phyloP scores from a whole-genome alignment of 2,888 invertebrate species.

The Nomada goodeniana region DNA sequence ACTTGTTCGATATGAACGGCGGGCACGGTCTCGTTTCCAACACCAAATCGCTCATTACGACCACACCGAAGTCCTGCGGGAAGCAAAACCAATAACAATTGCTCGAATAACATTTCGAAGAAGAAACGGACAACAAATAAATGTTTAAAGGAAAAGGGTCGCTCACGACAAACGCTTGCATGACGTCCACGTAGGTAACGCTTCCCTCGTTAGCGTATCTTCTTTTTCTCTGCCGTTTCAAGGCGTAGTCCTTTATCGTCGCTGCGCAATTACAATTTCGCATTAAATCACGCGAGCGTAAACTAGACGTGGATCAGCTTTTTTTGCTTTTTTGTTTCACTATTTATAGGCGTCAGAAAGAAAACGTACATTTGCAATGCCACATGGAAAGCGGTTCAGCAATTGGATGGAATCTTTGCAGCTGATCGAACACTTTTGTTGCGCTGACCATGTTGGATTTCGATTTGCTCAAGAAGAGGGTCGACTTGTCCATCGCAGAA shows the following conservation, averaged over 20 bases:
- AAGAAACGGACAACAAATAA: background rate
- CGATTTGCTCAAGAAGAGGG: slow-evolving; percentile 83
- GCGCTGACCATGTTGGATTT: slow-evolving; percentile 77
- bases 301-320: no score
- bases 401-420: slow-evolving; percentile 79
- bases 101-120: background rate
- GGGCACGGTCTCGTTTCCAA: slow-evolving; percentile 86
- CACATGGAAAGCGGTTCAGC: slow-evolving; percentile 76
- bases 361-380: slow-evolving; percentile 78
- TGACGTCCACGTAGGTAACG: slow-evolving; percentile 82
- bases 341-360: no score
- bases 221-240: slow-evolving; percentile 63
- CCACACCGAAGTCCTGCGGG: slow-evolving; percentile 85
- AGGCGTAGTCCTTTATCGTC: slow-evolving; percentile 58
- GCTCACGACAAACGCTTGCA: slow-evolving; percentile 83
- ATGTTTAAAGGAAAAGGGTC: slow-evolving; percentile 5
- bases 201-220: slow-evolving; percentile 68
- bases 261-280: slow-evolving; percentile 15
- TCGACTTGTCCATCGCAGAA: slow-evolving; percentile 87
- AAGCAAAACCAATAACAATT: background rate
- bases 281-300: background rate
- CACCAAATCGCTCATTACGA: slow-evolving; percentile 86
- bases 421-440: slow-evolving; percentile 76
- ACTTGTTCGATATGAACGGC: slow-evolving; percentile 31
- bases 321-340: no score